Conservation (phyloP, 1,140 invertebrate genomes). For the Trichogramma pretiosum region DNA sequence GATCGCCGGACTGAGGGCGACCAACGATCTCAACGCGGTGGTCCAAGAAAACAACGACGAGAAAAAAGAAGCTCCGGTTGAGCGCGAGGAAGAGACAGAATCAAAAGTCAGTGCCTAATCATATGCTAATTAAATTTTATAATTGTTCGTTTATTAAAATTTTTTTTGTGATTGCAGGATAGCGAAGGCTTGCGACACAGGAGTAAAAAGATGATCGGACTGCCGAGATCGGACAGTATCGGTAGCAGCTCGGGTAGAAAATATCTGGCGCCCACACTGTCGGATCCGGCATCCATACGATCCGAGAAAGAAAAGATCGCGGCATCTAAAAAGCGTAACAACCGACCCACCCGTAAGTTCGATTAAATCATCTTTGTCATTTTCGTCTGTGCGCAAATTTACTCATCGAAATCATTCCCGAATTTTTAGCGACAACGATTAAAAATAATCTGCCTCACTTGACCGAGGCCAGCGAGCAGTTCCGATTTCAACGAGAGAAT, state of each 20-base stretch:
- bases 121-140: too few relatives aligned
- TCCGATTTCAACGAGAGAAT: slow-evolving; percentile 32
- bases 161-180: slow-evolving; percentile 23
- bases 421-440: neutral
- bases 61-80: slow-evolving; percentile 48
- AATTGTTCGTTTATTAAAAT: slow-evolving; percentile 10
- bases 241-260: slow-evolving; percentile 73
- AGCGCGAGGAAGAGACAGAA: slow-evolving; percentile 48
- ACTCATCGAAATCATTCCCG: too few relatives aligned
- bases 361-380: too few relatives aligned
- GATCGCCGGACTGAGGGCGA: slow-evolving; percentile 80
- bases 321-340: slow-evolving; percentile 57
- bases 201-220: slow-evolving; percentile 45
- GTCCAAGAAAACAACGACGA: slow-evolving; percentile 55
- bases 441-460: slow-evolving; percentile 45
- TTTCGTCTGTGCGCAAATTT: too few relatives aligned
- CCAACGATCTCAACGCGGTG: slow-evolving; percentile 59
- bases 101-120: slow-evolving; percentile 34
- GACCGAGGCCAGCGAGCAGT: slow-evolving; percentile 41
- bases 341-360: slow-evolving; percentile 52
- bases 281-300: slow-evolving; percentile 66
- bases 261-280: slow-evolving; percentile 78
- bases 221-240: slow-evolving; percentile 68
- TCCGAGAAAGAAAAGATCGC: slow-evolving; percentile 62
- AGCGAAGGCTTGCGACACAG: slow-evolving; percentile 30